Evolutionary conservation across 2,888 invertebrate genomes (phyloP), one percentile per base, ranked within the genome.

Genomic region (Campoplex capitator): DNA sequence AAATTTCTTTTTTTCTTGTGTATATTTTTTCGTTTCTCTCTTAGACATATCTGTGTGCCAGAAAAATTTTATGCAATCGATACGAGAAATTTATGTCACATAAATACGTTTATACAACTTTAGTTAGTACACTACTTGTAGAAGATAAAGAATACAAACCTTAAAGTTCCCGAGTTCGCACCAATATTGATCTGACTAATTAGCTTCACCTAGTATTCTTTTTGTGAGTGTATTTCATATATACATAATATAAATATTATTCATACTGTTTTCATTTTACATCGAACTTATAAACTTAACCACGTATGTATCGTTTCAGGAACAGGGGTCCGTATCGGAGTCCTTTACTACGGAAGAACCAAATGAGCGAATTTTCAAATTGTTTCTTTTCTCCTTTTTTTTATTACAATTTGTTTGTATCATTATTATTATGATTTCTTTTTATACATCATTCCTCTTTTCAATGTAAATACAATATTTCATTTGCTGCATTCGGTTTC

Each of bases 301-400:
- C 70, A 71, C 79, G 48, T 87, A 79, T 88, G 84, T 89, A 81
- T 89, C 89, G 83, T 89, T 89, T 89, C 89, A 89, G 89, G 89
- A 86, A 74, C 76, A 70, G 82, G 84, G 76, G 85, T 74, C 80
- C 85, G 77, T 87, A 87, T 79, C 87, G 85, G 87, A 85, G 79
- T 83, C 79, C 87, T 83, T 85, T 67, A 81, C 82, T 67, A 68
- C 71, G 85, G 85, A 87, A 80, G 82, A 87, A 85, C 73, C 84
- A 85, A 83, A 77, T 80, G 76, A 76, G 68, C 80, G 76, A 86
- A 84, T 76, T 76, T 68, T 78, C 70, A 28, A 58, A 75, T 58
- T 67, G 18, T 38, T 65, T 42, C 28, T 54, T 56, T 65, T 71
- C 4, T 62, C 42, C 23, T n/a, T 45, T 74, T 32, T 62, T 62